These are phyloP conservation scores for Oligia latruncula DNA, from an alignment of 2,888 invertebrate genomes.

Conservation along the genomic window DNA sequence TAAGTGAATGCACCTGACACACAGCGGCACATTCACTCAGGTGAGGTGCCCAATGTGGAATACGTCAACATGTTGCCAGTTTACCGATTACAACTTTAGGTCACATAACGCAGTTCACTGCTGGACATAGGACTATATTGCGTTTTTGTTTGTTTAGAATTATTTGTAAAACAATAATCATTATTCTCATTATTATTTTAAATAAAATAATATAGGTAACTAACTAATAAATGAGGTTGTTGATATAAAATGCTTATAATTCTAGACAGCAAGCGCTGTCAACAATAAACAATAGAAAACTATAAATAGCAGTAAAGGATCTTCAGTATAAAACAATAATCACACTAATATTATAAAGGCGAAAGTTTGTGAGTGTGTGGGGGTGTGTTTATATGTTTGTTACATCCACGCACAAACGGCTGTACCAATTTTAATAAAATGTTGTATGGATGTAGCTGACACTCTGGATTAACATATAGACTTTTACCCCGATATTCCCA, in stretches of 20 bases:
- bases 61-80: neutral
- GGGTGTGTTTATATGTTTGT: too few species aligned
- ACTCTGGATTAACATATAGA: too few species aligned
- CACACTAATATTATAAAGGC: too few species aligned
- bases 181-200: neutral
- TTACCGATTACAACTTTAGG: neutral
- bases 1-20: too few species aligned
- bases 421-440: too few species aligned
- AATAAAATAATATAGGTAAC: neutral
- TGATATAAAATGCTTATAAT: neutral
- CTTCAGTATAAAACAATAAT: neutral
- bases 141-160: neutral
- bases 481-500: too few species aligned
- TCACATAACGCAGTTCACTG: neutral
- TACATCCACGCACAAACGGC: too few species aligned
- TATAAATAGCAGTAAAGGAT: neutral
- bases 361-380: too few species aligned
- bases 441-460: too few species aligned
- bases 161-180: neutral
- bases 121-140: neutral
- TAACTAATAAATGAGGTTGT: neutral
- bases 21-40: too few species aligned
- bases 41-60: too few species aligned
- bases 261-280: too few species aligned
- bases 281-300: conserved; percentile 6